Conservation (phyloP, 1,140 invertebrate species). For the Drosophila rufa region DNA sequence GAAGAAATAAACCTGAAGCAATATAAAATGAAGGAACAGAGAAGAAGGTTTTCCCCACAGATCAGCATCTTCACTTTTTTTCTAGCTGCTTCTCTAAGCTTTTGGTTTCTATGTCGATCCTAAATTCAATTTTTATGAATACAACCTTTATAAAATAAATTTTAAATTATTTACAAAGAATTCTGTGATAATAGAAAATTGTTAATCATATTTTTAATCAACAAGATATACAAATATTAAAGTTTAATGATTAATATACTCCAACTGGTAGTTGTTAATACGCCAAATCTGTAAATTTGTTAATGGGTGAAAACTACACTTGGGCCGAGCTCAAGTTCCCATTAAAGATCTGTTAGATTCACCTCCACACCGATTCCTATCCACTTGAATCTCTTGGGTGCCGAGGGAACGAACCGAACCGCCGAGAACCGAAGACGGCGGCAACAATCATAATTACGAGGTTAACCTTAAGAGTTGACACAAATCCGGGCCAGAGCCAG, state of each 20-base stretch:
- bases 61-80: conserved; percentile 25
- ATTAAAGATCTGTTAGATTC: conserved; percentile 16
- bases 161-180: not conserved
- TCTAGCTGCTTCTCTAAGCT: not conserved
- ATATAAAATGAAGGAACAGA: conserved; percentile 6
- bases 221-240: not conserved
- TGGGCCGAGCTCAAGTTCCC: not conserved
- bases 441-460: conserved; percentile 78
- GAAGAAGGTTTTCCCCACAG: conserved; percentile 21
- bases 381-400: conserved; percentile 8
- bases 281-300: not conserved
- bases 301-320: conserved; percentile 14
- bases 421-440: conserved; percentile 41
- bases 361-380: conserved; percentile 15
- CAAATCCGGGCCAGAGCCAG: conserved; percentile 70
- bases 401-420: conserved; percentile 8
- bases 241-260: not conserved
- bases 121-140: not conserved
- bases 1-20: conserved; percentile 10
- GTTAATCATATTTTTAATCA: not conserved
- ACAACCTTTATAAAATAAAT: too few relatives aligned
- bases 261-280: not conserved
- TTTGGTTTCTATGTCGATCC: conserved; percentile 12
- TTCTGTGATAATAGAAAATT: not conserved
- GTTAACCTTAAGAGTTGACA: conserved; percentile 83